A percentile compares a stretch with the other conserved stretches of the same genome.
Conservation (phyloP, 2,113 vertebrate species). For the Aramus guarauna region DNA sequence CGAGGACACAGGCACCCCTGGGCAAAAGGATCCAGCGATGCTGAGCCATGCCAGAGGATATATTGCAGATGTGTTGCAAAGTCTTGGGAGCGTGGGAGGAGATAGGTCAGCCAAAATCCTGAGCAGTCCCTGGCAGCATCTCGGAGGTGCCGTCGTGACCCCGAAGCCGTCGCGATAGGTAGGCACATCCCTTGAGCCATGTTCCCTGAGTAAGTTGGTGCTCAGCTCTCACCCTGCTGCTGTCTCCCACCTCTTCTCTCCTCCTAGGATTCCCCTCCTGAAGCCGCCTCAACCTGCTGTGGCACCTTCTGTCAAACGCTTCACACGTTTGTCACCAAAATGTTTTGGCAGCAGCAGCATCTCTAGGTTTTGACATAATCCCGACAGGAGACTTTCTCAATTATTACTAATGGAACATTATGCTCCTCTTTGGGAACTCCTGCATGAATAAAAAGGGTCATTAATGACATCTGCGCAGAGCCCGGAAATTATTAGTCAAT, state of each 20-base stretch:
- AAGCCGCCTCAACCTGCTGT: conserved; percentile 59
- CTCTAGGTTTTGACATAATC: conserved; percentile 80
- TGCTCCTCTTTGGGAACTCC: conserved; percentile 75
- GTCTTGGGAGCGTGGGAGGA: not conserved
- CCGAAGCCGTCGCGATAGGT: not conserved
- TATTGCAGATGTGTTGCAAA: not conserved
- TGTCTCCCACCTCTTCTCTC: not conserved
- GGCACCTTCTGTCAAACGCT: conserved; percentile 75
- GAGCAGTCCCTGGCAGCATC: not conserved
- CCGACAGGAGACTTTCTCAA: conserved; percentile 77
- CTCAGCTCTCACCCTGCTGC: not conserved
- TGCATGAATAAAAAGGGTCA: conserved; percentile 84
- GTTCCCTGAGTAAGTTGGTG: not conserved
- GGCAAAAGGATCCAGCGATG: not conserved
- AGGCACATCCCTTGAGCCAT: fast-evolving
- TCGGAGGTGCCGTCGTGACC: not conserved
- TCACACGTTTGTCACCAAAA: conserved; percentile 75
- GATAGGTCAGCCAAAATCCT: not conserved
- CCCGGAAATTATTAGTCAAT: conserved; percentile 75
- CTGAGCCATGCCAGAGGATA: not conserved
- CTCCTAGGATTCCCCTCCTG: conserved; percentile 42
- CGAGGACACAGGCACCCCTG: not conserved
- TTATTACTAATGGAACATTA: conserved; percentile 83
- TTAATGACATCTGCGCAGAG: conserved; percentile 75
- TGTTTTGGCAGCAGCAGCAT: conserved; percentile 82